Evolutionary conservation across 2,888 invertebrate genomes (phyloP).

Genomic region (Drosophila siamana): DNA sequence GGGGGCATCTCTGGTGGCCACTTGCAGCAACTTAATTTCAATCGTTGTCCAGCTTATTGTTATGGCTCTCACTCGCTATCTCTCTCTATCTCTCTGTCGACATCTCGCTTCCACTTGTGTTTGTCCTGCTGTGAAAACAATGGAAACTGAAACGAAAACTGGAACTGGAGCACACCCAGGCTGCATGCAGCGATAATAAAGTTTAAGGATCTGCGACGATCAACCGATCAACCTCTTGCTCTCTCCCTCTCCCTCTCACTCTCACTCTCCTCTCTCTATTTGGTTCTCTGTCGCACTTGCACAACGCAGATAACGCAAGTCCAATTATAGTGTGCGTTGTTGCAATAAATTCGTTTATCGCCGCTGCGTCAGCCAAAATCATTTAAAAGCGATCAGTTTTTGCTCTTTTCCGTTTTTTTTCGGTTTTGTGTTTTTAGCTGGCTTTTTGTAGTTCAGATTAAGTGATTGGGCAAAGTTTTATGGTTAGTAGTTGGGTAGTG

Average conservation of each 20-base stretch:
- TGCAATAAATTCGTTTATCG: constrained; percentile 85
- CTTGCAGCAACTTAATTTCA: constrained; percentile 75
- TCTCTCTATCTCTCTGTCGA: neutral
- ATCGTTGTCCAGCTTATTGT: constrained; percentile 69
- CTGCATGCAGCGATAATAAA: constrained; percentile 67
- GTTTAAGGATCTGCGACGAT: constrained; percentile 64
- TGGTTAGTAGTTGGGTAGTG: constrained; percentile 20
- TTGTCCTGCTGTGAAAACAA: constrained; percentile 58
- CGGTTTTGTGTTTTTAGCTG: constrained; percentile 25
- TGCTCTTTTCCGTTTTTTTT: constrained; percentile 14
- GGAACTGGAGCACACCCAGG: constrained; percentile 51
- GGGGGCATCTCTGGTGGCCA: constrained; percentile 63
- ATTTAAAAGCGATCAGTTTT: constrained; percentile 77
- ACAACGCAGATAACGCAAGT: constrained; percentile 30
- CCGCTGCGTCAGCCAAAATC: constrained; percentile 79
- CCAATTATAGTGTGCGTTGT: constrained; percentile 83
- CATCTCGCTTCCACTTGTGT: constrained; percentile 21
- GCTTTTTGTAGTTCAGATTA: constrained; percentile 71
- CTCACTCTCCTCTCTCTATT: neutral
- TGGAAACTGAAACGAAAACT: constrained; percentile 48
- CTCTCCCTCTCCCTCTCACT: neutral
- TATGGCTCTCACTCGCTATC: constrained; percentile 42
- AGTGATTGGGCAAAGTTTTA: constrained; percentile 75
- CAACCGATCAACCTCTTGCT: constrained; percentile 12
- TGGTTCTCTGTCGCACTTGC: neutral